Conservation (phyloP, 1,140 invertebrate genomes). For the Drosophila leontia region DNA sequence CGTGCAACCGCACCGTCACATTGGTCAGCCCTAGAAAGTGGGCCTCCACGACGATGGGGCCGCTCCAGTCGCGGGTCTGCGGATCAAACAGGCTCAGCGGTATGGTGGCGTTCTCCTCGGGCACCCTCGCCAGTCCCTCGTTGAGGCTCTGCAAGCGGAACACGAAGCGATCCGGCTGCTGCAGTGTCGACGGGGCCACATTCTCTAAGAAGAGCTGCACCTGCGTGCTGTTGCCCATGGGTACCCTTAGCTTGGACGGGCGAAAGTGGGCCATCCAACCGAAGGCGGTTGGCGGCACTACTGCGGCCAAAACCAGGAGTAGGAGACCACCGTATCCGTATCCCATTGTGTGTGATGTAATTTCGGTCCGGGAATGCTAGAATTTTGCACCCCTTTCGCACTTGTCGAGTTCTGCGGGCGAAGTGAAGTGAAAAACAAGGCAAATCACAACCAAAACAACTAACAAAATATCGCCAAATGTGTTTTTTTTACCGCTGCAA, state of each 20-base stretch:
- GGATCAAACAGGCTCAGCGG: conserved; percentile 19
- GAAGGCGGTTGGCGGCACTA: background rate
- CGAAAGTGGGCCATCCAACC: conserved; percentile 59
- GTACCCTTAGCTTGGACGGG: conserved; percentile 35
- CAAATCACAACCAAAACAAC: conserved; percentile 4
- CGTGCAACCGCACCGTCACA: conserved; percentile 53
- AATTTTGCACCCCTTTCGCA: conserved; percentile 7
- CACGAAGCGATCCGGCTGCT: conserved; percentile 44
- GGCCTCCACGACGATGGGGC: conserved; percentile 42
- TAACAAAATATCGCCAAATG: background rate
- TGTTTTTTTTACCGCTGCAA: conserved; percentile 27
- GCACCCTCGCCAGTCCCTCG: conserved; percentile 52
- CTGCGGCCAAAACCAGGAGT: conserved; percentile 22
- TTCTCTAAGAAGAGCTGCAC: conserved; percentile 41
- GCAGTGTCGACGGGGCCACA: conserved; percentile 9
- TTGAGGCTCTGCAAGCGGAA: conserved; percentile 57
- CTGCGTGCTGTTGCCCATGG: conserved; percentile 33
- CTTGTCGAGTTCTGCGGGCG: conserved; percentile 3
- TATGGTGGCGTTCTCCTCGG: conserved; percentile 50
- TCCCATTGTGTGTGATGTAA: conserved; percentile 11
- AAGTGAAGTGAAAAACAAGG: conserved; percentile 9
- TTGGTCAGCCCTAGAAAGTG: conserved; percentile 66
- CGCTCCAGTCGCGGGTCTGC: conserved; percentile 52
- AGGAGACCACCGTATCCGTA: background rate
- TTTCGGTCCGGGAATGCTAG: conserved; percentile 3